A percentile compares a stretch with the other conserved stretches of the same genome.
phyloP scores from a whole-genome alignment of 2,888 invertebrate genomes.

The Eumerus sabulonum region DNA sequence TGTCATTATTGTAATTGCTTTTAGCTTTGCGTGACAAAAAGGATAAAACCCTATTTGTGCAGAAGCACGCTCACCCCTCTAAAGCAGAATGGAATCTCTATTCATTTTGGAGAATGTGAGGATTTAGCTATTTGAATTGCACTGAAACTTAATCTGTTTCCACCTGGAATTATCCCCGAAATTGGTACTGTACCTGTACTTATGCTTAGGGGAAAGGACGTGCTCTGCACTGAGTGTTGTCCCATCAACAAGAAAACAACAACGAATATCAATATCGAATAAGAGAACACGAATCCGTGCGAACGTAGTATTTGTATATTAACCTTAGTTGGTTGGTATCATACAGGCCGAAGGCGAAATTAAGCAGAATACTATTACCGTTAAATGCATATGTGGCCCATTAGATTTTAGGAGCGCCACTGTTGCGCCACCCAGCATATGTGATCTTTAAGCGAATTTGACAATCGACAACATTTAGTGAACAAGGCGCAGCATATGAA shows the following conservation, averaged over 20 bases:
- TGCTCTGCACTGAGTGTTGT: conserved; percentile 1
- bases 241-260: too few species aligned
- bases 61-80: not conserved
- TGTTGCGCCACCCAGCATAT: not conserved
- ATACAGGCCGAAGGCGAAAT: conserved; percentile 73
- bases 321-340: too few species aligned
- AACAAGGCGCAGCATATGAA: conserved; percentile 16
- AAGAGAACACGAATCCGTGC: too few species aligned
- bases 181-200: not conserved
- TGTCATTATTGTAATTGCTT: conserved; percentile 65
- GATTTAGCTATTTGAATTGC: conserved; percentile 54
- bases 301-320: too few species aligned
- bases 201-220: conserved; percentile 22
- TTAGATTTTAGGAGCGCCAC: conserved; percentile 58
- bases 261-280: too few species aligned
- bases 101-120: conserved; percentile 57
- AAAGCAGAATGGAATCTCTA: conserved; percentile 21
- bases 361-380: conserved; percentile 78
- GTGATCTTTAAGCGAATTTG: too few species aligned
- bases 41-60: conserved; percentile 7
- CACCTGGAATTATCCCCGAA: conserved; percentile 17
- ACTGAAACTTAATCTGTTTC: conserved; percentile 41
- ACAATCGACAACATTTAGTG: too few species aligned
- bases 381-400: conserved; percentile 77
- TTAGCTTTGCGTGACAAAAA: conserved; percentile 51